phyloP scores from a whole-genome alignment of 2,113 vertebrate species.

The Ia io region DNA sequence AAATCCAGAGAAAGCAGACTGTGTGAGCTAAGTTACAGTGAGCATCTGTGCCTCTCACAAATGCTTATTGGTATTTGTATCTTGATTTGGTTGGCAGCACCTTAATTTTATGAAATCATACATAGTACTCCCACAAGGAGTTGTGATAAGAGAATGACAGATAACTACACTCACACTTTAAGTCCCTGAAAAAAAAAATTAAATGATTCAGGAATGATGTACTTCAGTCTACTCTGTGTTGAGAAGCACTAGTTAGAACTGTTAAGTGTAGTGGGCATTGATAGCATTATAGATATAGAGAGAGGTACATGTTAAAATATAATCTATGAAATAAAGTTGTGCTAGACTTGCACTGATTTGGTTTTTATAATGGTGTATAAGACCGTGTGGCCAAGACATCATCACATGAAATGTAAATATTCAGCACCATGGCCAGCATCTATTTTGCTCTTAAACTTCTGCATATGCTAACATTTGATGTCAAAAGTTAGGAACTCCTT shows the following conservation, averaged over 20 bases:
- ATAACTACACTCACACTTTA: background rate
- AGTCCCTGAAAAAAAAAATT: background rate
- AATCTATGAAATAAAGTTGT: background rate
- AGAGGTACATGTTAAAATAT: background rate
- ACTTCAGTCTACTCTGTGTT: background rate
- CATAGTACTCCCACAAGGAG: background rate
- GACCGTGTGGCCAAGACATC: background rate
- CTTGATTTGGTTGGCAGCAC: conserved; percentile 12
- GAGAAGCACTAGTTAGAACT: background rate
- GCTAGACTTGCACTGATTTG: background rate
- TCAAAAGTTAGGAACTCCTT: background rate
- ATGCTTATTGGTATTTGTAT: background rate
- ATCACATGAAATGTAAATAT: background rate
- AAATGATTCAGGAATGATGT: background rate
- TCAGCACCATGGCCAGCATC: conserved; percentile 72
- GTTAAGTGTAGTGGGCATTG: background rate
- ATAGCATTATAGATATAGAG: background rate
- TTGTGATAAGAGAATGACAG: background rate
- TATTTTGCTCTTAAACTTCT: background rate
- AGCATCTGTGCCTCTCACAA: background rate
- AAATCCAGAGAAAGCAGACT: background rate
- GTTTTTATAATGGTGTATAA: background rate
- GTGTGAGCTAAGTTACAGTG: background rate
- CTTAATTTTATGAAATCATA: conserved; percentile 46
- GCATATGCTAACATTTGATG: background rate